A percentile compares a stretch with the other conserved stretches of the same genome.
phyloP scores from a whole-genome alignment of 2,888 invertebrate species.

The Pegoplata infirma region DNA sequence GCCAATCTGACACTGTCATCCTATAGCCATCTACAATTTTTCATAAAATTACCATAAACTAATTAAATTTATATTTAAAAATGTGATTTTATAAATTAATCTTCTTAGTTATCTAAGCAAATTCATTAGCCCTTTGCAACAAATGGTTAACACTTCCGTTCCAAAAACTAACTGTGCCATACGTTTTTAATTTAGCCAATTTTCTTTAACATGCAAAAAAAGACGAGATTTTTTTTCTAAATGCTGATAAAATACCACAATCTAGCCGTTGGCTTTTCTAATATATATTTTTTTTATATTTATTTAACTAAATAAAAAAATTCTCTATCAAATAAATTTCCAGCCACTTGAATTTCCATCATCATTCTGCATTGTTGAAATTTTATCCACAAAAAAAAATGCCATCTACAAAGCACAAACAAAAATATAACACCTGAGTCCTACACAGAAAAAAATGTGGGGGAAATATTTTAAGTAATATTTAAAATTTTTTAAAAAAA shows the following conservation, averaged over 20 bases:
- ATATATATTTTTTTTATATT: conserved; percentile 25
- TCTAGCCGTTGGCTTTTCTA: conserved; percentile 42
- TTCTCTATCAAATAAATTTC: conserved; percentile 57
- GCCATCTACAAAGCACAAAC: not conserved
- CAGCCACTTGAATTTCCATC: conserved; percentile 60
- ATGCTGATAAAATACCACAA: conserved; percentile 24
- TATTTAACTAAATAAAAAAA: conserved; percentile 12
- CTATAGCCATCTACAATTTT: too few species aligned
- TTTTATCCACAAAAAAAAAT: conserved; percentile 21
- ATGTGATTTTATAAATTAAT: too few species aligned
- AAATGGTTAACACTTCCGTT: conserved; percentile 18
- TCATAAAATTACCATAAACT: too few species aligned
- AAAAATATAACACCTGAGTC: conserved; percentile 37
- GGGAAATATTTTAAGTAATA: too few species aligned
- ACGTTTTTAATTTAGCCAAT: conserved; percentile 56
- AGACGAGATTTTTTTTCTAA: conserved; percentile 13
- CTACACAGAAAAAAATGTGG: not conserved
- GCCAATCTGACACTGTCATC: too few species aligned
- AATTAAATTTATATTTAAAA: too few species aligned
- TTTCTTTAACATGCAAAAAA: conserved; percentile 36
- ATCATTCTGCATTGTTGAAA: conserved; percentile 58
- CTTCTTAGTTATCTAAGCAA: too few species aligned
- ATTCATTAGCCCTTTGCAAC: not conserved
- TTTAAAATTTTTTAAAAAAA: too few species aligned
- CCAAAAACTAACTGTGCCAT: conserved; percentile 15